A percentile compares a stretch with the other conserved stretches of the same genome.
These are phyloP conservation scores for Epizoanthus fatuus DNA, from an alignment of 92 coral and sea anemone genomes.

Conservation along the genomic window DNA sequence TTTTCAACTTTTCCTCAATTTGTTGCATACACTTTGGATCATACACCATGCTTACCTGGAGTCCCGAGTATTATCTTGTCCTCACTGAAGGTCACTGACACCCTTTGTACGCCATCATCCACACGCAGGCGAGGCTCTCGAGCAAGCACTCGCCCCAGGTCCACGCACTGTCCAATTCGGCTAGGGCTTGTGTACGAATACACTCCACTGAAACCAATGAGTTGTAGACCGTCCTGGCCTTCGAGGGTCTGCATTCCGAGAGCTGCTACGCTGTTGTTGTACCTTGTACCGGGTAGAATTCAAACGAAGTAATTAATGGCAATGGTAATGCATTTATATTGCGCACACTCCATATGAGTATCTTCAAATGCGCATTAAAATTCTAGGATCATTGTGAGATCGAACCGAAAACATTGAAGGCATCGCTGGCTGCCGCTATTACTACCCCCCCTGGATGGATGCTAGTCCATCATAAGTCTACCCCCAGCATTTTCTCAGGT, in stretches of 20 bases:
- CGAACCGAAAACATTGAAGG: too few relatives aligned
- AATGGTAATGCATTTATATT: too few relatives aligned
- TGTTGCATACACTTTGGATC: not conserved
- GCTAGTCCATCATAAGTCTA: too few relatives aligned
- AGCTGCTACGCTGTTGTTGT: constrained; percentile 72
- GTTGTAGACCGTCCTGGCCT: constrained; percentile 91
- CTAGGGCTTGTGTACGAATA: constrained; percentile 49
- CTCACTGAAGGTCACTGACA: constrained; percentile 72
- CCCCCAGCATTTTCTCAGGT: too few relatives aligned
- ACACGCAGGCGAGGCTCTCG: constrained; percentile 79
- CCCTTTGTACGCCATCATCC: constrained; percentile 86
- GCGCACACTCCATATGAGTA: too few relatives aligned
- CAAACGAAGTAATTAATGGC: too few relatives aligned
- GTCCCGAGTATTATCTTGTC: constrained; percentile 85
- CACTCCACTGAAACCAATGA: constrained; percentile 72
- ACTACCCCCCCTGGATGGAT: too few relatives aligned
- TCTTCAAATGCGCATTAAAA: too few relatives aligned
- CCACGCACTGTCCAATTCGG: constrained; percentile 62
- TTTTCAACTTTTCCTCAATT: not conserved
- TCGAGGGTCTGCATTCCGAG: constrained; percentile 82
- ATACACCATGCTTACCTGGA: constrained; percentile 57
- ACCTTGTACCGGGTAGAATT: constrained; percentile 36
- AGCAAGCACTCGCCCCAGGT: constrained; percentile 80
- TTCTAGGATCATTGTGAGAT: too few relatives aligned
- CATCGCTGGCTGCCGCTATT: too few relatives aligned